Base-by-base conservation (phyloP, 2,113 vertebrate species). In the Toxotes jaculatrix region DNA sequence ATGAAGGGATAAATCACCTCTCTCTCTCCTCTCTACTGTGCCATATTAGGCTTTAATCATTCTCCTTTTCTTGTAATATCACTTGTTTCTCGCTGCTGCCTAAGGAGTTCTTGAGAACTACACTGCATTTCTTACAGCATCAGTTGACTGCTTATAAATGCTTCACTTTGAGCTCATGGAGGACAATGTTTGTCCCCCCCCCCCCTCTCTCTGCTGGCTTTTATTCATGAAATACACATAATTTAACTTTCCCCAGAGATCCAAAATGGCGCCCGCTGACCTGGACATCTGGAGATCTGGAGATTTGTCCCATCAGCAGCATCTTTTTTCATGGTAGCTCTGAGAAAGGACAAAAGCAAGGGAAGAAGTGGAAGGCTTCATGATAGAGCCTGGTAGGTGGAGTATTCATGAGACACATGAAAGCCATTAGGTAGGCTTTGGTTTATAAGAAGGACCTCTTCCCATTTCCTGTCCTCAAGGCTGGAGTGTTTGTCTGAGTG, bases 1-100 rank as follows among this genome's bases (percentile, higher is more conserved):
- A 89, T 95, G 94, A 95, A 94, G 93, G 92, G 91, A 95, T 96
- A 95, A 95, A 95, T 95, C 94, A 92, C 90, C 82, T 85, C 84
- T 87, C 87, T 92, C 91, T 86, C 89, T 79, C 64, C 74, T 87
- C 84, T 89, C 91, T 59, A 82, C 90, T 76, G 70, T 88, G 82
- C 84, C 86, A 75, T 93, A 90, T 92, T 87, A 91, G 83, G 78
- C 88, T 93, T 93, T 93, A 92, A 93, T 93, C 89, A 89, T 91
- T 93, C 88, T 87, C 65, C 79, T 91, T 92, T 91, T 90, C 88
- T 92, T 92, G 90, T 89, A 86, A 89, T 89, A 88, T 89, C 90
- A 84, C 84, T 85, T 90, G 87, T 93, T 89, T 91, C 85, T 86
- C 86, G 40, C 83, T 77, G 81, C 83, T 89, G 86, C 72, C 51